Base-by-base conservation (phyloP, 1,140 invertebrate genomes). In the Reticulitermes speratus region DNA sequence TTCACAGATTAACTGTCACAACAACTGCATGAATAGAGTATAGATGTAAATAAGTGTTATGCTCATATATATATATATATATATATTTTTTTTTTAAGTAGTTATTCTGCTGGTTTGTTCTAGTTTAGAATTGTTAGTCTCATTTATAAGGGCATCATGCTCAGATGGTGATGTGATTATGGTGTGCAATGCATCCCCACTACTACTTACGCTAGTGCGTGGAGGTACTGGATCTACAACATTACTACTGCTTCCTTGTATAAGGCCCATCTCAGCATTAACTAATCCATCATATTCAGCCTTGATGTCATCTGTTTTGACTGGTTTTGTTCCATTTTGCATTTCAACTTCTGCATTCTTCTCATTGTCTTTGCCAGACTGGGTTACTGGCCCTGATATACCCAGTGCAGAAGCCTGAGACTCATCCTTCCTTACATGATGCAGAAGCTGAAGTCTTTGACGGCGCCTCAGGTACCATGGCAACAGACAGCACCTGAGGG, bases 241-340 rank as follows among this genome's bases (percentile, higher is more conserved):
- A 30, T 25, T 75, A 30, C n/a, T 75, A 14, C 25, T 75, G 65
- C 25, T 30, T 25, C 25, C n/a, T 30, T 75, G 25, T n/a, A 75
- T 75, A 75, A 75, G 65, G 7, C 65, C 65, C n/a, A 75, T 9
- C n/a, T 75, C 65, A n/a, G 65, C 65, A 75, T 75, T 75, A 75
- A 75, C 65, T 75, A 75, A 75, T 30, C 65, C 65, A 30, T 75
- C 65, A 75, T 11, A 75, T n/a, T 75, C 65, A 75, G 8, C 65
- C n/a, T n/a, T 75, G 52, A 90, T 90, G 6, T 90, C 86, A 82
- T 90, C 90, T 90, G 82, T 55, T 87, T 88, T 3, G 87, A 23
- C 88, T 86, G 52, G 30, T 48, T 83, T 82, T n/a, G 65, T 75
- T 75, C 65, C 65, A 30, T 75, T 75, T 30, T 75, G 65, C 25